These are phyloP conservation scores for Synanthedon myopaeformis DNA, from an alignment of 2,888 invertebrate species.

Conservation along the genomic window DNA sequence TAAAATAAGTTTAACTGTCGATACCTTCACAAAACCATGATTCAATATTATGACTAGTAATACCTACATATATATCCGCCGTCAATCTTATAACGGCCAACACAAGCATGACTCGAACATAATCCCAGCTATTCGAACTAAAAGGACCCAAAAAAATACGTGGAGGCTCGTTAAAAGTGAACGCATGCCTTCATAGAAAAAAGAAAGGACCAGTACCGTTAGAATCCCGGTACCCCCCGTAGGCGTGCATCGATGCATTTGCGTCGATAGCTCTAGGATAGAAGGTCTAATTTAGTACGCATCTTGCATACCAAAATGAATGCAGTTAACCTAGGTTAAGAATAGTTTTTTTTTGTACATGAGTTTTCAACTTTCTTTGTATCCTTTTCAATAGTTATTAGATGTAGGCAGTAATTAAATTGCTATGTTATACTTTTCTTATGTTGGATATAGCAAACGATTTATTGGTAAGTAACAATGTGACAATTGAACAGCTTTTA, in stretches of 20 bases:
- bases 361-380: background rate
- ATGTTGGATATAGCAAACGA: too few relatives aligned
- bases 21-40: too few relatives aligned
- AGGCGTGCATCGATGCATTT: conserved; percentile 15
- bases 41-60: too few relatives aligned
- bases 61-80: too few relatives aligned
- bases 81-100: too few relatives aligned
- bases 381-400: background rate
- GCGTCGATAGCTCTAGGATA: conserved; percentile 1
- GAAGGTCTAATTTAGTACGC: conserved; percentile 4
- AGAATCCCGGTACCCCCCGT: conserved; percentile 44
- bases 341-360: background rate
- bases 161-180: conserved; percentile 55
- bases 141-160: conserved; percentile 15
- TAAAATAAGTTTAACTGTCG: too few relatives aligned
- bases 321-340: conserved; percentile 12
- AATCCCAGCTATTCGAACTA: background rate
- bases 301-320: conserved; percentile 3
- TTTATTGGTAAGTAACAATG: too few relatives aligned
- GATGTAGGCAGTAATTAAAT: background rate
- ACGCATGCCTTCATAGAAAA: conserved; percentile 51
- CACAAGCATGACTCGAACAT: too few relatives aligned
- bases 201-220: conserved; percentile 56
- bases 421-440: background rate
- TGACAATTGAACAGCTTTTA: too few relatives aligned